phyloP scores from a whole-genome alignment of 2,888 invertebrate genomes.

The Atrina japonica region DNA sequence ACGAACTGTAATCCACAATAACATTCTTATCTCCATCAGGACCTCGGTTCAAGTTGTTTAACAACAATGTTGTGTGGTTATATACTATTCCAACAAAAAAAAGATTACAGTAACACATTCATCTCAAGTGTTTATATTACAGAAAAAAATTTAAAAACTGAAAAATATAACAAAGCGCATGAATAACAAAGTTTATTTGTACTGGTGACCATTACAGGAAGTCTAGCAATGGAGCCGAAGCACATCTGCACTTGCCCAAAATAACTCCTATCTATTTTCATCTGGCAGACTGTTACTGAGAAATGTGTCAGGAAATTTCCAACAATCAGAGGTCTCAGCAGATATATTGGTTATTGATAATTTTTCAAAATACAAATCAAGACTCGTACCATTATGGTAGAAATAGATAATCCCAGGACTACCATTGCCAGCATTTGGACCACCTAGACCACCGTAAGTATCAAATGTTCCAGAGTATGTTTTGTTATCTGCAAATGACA shows the following conservation, averaged over 20 bases:
- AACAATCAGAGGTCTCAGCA: too few species aligned
- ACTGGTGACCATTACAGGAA: background rate
- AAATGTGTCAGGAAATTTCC: too few species aligned
- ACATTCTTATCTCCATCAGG: conserved; percentile 52
- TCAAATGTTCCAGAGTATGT: conserved; percentile 68
- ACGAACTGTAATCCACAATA: conserved; percentile 56
- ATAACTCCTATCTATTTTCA: too few species aligned
- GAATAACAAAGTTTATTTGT: too few species aligned
- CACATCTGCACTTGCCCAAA: too few species aligned
- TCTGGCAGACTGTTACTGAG: too few species aligned
- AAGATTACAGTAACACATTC: background rate
- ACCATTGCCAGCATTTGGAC: conserved; percentile 52
- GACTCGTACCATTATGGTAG: conserved; percentile 64
- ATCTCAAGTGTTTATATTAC: too few species aligned
- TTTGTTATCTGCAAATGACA: conserved; percentile 64
- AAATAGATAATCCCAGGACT: conserved; percentile 69
- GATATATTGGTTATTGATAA: too few species aligned
- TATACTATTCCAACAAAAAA: too few species aligned
- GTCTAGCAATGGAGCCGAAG: background rate
- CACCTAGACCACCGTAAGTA: conserved; percentile 61
- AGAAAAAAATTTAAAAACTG: too few species aligned
- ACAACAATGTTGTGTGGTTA: conserved; percentile 62
- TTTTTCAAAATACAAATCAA: background rate
- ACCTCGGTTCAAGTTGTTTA: conserved; percentile 68
- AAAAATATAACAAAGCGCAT: too few species aligned